Base-by-base conservation (phyloP, 1,140 invertebrate species). In the Drosophila tani region DNA sequence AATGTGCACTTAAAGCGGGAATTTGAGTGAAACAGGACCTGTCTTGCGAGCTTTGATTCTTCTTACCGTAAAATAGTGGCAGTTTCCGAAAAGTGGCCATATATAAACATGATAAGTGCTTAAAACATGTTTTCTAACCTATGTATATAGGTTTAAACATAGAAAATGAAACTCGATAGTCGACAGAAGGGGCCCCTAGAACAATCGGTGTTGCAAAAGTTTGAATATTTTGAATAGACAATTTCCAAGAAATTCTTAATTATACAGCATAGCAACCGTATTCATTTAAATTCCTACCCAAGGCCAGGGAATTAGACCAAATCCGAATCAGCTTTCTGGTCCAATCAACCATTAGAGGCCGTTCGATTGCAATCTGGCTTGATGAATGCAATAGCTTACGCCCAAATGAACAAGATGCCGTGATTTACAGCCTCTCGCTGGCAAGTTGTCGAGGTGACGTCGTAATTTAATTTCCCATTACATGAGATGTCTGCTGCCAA, bases 401-500 rank as follows among this genome's bases (percentile, higher is more conserved):
- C 66, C 53, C 68, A 69, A 80, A 40, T 77, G 84, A 55, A 83
- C 81, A 65, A 49, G 46, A 56, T 65, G 53, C 38, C 63, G 65
- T 78, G 55, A 79, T 65, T 73, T 73, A 49, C 74, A 47, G 29
- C 45, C 63, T 11, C 19, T 15, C 40, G 15, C 46, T 41, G 15
- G 24, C 27, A 24, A 51, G 59, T 49, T 11, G 24, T 14, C 38
- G 35, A 27, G 56, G 19, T 21, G 41, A 45, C 24, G 51, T 35
- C 56, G 81, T 76, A 88, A 90, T 88, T 88, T 88, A 90, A 88
- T 88, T 88, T 88, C 83, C 81, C 90, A 88, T 90, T 90, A 87
- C 85, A 82, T 55, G 41, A 60, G 81, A 71, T 67, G 81, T 67
- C 77, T 81, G 81, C 77, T 84, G 81, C 73, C 81, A 83, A 88